Percentiles rank a stretch among this genome's conserved stretches.
Evolutionary conservation across 2,113 vertebrate genomes (phyloP).

Genomic region (Centropristis striata): DNA sequence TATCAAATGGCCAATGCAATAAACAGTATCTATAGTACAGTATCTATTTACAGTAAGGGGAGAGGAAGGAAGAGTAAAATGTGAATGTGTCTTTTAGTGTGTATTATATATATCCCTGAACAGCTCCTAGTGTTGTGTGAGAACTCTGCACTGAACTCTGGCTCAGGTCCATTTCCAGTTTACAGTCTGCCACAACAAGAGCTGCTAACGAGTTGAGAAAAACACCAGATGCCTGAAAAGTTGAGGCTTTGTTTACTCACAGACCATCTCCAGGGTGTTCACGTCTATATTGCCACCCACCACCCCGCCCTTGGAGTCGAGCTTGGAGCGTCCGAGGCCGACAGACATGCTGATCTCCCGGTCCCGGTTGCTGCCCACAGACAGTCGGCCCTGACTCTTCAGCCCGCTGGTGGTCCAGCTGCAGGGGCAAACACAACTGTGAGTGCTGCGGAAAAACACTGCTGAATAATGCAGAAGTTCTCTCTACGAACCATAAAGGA

Average conservation of each 20-base stretch:
- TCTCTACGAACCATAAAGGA: slow-evolving; percentile 57
- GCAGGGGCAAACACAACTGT: slow-evolving; percentile 48
- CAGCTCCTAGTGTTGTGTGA: slow-evolving; percentile 3
- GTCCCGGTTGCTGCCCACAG: slow-evolving; percentile 96
- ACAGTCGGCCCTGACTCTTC: slow-evolving; percentile 97
- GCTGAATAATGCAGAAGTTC: slow-evolving; percentile 56
- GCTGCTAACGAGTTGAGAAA: slow-evolving; percentile 37
- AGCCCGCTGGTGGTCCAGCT: slow-evolving; percentile 99
- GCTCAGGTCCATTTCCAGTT: slow-evolving; percentile 18
- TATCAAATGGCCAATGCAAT: neutral
- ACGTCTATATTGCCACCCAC: slow-evolving; percentile 99
- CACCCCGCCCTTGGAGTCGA: slow-evolving; percentile 98
- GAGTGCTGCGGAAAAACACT: slow-evolving; percentile 9
- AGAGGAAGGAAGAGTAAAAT: neutral
- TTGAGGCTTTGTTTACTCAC: slow-evolving; percentile 86
- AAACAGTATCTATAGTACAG: neutral
- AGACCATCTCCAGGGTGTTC: slow-evolving; percentile 99
- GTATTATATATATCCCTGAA: neutral
- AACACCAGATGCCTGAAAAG: slow-evolving; percentile 35
- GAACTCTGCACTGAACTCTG: slow-evolving; percentile 27
- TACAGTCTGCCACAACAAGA: slow-evolving; percentile 16
- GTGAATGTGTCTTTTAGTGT: neutral
- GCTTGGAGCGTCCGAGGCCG: slow-evolving; percentile 95
- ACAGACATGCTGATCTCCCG: slow-evolving; percentile 98
- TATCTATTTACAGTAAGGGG: too few relatives aligned